Base-by-base conservation (phyloP, 1,140 invertebrate species). In the Agrilus planipennis region DNA sequence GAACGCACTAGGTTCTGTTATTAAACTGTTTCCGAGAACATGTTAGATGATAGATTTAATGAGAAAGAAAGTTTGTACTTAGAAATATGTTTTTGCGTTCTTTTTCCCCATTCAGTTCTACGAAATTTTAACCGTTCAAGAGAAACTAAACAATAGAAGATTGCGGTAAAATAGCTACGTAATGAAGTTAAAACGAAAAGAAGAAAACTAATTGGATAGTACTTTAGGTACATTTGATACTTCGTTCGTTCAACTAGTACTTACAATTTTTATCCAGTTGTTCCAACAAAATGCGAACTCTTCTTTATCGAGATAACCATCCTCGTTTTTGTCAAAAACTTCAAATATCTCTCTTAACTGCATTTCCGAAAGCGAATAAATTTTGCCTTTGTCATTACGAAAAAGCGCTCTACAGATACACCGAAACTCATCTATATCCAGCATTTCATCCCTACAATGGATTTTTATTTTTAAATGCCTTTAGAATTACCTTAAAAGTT, bases 221-320 rank as follows among this genome's bases (percentile, higher is more conserved):
- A n/a, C n/a, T n/a, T n/a, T n/a, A n/a, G n/a, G n/a, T n/a, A n/a
- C n/a, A n/a, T n/a, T n/a, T n/a, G n/a, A n/a, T n/a, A n/a, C n/a
- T n/a, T n/a, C n/a, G n/a, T n/a, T n/a, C 23, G 7, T 12, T 7
- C 12, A 27, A 27, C 12, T 12, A 20, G 15, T 34, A 64, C 72
- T 69, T 56, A 81, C 77, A 49, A 77, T 75, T 76, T 85, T 86
- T 44, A 86, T 86, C 83, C 83, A 86, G 52, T 78, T 76, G 62
- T 84, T 83, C 83, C 83, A 86, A 52, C 80, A 84, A 56, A 77
- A 78, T 23, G 69, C 67, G 59, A 93, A 90, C 63, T 91, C 88
- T 50, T 86, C 79, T 38, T 73, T 74, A 57, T 86, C 83, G 25
- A 93, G 80, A 51, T 72, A 75, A 2, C 81, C 83, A 66, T 92